Evolutionary conservation across 2,888 invertebrate genomes (phyloP).

Genomic region (Timandra comae): DNA sequence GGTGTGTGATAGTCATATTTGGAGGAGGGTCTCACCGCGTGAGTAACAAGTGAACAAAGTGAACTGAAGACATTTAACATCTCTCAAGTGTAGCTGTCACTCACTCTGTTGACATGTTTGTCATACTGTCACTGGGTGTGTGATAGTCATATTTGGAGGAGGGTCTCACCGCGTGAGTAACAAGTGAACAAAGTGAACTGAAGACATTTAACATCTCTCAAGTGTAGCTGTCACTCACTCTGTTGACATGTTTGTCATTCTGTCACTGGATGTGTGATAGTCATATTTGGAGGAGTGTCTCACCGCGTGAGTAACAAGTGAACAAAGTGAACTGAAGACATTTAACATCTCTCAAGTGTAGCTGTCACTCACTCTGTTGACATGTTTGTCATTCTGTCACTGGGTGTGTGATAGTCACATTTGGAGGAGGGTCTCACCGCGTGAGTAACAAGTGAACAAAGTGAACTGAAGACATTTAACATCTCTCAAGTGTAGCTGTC

Average conservation of each 20-base stretch:
- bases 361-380: slow-evolving; percentile 6
- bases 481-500: slow-evolving; percentile 10
- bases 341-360: slow-evolving; percentile 3
- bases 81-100: no score
- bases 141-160: no score
- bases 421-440: slow-evolving; percentile 2
- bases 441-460: background rate
- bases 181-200: no score
- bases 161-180: background rate
- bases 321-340: no score
- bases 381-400: slow-evolving; percentile 12
- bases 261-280: slow-evolving; percentile 12
- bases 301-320: slow-evolving; percentile 1
- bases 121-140: no score
- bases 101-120: no score
- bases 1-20: no score
- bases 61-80: no score
- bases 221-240: slow-evolving; percentile 6
- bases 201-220: background rate
- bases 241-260: slow-evolving; percentile 10
- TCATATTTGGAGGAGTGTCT: slow-evolving; percentile 3
- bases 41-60: no score
- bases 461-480: background rate
- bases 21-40: no score
- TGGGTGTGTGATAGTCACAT: slow-evolving; percentile 10